phyloP scores from a whole-genome alignment of 2,113 vertebrate genomes.

The Muscicapa adusta region DNA sequence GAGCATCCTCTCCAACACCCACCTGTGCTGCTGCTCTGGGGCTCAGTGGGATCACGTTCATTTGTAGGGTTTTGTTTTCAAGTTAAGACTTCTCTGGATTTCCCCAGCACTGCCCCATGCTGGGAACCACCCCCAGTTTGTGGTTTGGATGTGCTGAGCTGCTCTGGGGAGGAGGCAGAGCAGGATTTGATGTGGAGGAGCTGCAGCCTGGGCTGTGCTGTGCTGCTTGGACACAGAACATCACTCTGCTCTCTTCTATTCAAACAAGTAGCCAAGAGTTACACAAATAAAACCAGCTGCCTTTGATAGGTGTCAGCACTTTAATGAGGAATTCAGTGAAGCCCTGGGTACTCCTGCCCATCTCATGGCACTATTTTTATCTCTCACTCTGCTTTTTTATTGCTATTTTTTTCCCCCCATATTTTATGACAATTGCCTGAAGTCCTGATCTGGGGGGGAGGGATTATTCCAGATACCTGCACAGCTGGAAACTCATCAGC shows the following conservation, averaged over 20 bases:
- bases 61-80: not conserved
- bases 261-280: not conserved
- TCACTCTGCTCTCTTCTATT: not conserved
- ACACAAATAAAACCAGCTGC: not conserved
- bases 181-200: not conserved
- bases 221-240: not conserved
- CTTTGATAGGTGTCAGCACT: constrained; percentile 24
- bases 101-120: fast-evolving
- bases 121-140: not conserved
- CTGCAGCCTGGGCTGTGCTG: not conserved
- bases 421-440: constrained; percentile 17
- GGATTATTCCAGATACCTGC: constrained; percentile 19
- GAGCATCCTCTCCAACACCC: not conserved
- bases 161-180: not conserved
- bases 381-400: not conserved
- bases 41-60: not conserved
- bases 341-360: not conserved
- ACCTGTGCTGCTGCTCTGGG: fast-evolving
- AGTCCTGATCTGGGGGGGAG: not conserved
- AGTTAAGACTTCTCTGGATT: not conserved
- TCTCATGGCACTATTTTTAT: not conserved
- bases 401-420: not conserved
- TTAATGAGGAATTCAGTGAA: constrained; percentile 21
- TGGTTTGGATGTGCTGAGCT: not conserved
- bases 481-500: constrained; percentile 42